Conservation (phyloP, 2,888 invertebrate genomes). For the Ornithoptera alexandrae region DNA sequence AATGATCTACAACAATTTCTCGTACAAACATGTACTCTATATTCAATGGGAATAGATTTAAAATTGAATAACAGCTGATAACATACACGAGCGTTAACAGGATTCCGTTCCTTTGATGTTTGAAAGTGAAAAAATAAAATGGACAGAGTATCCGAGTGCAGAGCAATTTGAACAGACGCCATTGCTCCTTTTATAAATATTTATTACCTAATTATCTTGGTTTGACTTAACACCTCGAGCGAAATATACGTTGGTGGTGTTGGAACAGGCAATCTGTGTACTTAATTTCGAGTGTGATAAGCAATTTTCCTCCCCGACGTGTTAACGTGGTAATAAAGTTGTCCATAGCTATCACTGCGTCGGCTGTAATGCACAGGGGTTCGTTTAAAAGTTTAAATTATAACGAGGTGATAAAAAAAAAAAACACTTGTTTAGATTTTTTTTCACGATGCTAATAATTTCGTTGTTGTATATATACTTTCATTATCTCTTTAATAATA, state of each 20-base stretch:
- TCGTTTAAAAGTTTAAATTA: constrained; percentile 41
- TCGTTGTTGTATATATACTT: constrained; percentile 18
- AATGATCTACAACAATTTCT: constrained; percentile 11
- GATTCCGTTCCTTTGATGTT: constrained; percentile 49
- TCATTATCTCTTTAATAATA: constrained; percentile 6
- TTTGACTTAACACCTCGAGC: constrained; percentile 60
- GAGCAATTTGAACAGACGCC: constrained; percentile 54
- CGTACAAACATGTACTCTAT: constrained; percentile 20
- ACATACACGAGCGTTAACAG: constrained; percentile 34
- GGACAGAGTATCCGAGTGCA: constrained; percentile 36
- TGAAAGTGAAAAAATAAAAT: constrained; percentile 45
- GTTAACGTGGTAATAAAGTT: constrained; percentile 56
- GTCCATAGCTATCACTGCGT: constrained; percentile 51
- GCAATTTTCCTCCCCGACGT: constrained; percentile 41
- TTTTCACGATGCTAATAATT: constrained; percentile 33
- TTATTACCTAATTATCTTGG: constrained; percentile 72
- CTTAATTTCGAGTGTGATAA: constrained; percentile 31
- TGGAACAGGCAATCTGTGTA: constrained; percentile 47
- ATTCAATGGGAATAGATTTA: constrained; percentile 34
- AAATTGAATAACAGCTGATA: background rate
- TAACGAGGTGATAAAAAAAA: constrained; percentile 29
- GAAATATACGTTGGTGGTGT: constrained; percentile 40
- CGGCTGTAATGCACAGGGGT: constrained; percentile 36
- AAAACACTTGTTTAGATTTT: constrained; percentile 35
- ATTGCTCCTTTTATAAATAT: constrained; percentile 71